These are phyloP conservation scores for Calephelis perditalis DNA, from an alignment of 2,888 invertebrate genomes.

Conservation along the genomic window DNA sequence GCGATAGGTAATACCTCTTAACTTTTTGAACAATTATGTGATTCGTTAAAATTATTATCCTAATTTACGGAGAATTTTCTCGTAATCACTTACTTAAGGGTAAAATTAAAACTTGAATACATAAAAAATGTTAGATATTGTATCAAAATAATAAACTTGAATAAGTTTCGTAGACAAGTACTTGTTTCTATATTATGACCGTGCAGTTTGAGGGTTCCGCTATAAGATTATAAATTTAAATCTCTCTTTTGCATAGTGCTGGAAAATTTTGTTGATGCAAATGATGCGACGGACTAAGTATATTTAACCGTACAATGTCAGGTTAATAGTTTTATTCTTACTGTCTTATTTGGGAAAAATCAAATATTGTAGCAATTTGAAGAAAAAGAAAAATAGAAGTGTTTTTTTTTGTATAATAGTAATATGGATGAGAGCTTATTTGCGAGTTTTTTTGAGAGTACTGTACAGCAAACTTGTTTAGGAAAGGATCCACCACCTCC, in stretches of 20 bases:
- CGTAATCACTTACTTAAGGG: no score
- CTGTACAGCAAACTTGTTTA: no score
- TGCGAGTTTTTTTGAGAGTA: no score
- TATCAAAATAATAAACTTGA: no score
- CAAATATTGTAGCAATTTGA: background rate
- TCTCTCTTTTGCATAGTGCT: background rate
- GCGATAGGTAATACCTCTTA: no score
- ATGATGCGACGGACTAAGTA: background rate
- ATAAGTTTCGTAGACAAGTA: background rate
- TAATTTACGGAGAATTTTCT: no score
- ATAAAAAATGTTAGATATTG: no score
- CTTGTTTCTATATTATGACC: background rate
- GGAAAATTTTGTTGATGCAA: constrained; percentile 7
- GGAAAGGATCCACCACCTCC: no score
- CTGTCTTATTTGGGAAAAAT: background rate
- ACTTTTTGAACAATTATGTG: no score
- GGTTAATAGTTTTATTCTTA: background rate
- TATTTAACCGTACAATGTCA: background rate
- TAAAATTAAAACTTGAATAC: no score
- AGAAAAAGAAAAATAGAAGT: background rate
- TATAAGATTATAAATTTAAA: background rate
- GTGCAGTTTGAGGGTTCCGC: background rate
- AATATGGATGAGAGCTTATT: no score
- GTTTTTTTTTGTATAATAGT: background rate
- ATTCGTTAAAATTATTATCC: no score